Percentiles rank a stretch among this genome's conserved stretches.
These are phyloP conservation scores for Oscheius sp. DNA, from an alignment of 1,140 invertebrate species.

Conservation along the genomic window DNA sequence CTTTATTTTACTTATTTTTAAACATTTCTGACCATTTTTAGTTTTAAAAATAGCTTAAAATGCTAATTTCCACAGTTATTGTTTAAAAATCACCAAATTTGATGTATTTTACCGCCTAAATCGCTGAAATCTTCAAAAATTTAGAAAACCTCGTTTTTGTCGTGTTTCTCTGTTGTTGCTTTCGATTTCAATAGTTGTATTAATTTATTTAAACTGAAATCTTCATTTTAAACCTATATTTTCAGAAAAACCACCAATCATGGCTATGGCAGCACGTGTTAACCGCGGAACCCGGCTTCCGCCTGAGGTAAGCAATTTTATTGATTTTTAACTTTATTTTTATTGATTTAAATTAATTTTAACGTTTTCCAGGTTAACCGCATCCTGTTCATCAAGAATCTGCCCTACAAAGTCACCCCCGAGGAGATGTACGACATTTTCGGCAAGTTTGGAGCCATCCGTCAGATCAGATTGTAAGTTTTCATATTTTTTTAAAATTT, in stretches of 20 bases:
- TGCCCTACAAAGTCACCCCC: slow-evolving; percentile 98
- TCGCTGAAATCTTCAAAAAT: too few species aligned
- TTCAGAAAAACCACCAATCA: slow-evolving; percentile 37
- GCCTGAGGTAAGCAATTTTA: slow-evolving; percentile 70
- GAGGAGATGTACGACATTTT: slow-evolving; percentile 99
- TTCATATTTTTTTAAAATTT: slow-evolving; percentile 6
- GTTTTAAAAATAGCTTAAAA: too few species aligned
- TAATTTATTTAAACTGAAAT: slow-evolving; percentile 35
- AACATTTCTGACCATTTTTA: too few species aligned
- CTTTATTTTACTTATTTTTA: neutral
- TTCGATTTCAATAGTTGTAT: slow-evolving; percentile 16
- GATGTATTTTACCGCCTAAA: too few species aligned
- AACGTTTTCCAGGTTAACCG: slow-evolving; percentile 73
- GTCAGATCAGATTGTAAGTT: slow-evolving; percentile 95
- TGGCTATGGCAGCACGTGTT: slow-evolving; percentile 53
- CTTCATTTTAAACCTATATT: slow-evolving; percentile 32
- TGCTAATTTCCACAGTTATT: neutral
- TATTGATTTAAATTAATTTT: too few species aligned
- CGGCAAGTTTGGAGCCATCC: slow-evolving; percentile 97
- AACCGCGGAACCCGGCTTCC: slow-evolving; percentile 69
- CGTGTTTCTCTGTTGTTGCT: slow-evolving; percentile 36
- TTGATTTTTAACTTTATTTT: too few species aligned
- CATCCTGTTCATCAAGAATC: slow-evolving; percentile 91
- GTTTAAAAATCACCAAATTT: neutral
- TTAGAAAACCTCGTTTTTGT: slow-evolving; percentile 13